Evolutionary conservation across 2,888 invertebrate species (phyloP).

Genomic region (Brachypalpus laphriformis): DNA sequence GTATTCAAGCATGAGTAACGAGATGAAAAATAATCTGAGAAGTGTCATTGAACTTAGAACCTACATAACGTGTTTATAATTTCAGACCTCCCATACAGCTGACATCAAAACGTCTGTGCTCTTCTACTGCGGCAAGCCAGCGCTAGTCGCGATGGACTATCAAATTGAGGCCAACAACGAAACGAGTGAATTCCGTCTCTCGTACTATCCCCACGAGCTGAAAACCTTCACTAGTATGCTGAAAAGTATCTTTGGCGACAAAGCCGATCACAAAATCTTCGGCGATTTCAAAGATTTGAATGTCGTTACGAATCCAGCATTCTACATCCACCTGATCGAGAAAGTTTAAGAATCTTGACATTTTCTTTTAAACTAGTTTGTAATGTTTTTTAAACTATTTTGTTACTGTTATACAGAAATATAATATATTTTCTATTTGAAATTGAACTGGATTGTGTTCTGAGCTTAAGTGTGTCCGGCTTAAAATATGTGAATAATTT

Average conservation of each 20-base stretch:
- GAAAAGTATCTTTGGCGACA: conserved; percentile 87
- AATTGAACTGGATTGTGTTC: neutral
- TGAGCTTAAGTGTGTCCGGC: neutral
- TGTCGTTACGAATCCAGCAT: conserved; percentile 87
- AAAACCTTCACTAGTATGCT: conserved; percentile 89
- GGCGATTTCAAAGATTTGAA: conserved; percentile 91
- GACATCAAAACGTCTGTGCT: conserved; percentile 94
- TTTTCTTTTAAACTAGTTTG: conserved; percentile 2
- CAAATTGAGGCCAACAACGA: conserved; percentile 86
- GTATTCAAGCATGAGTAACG: neutral
- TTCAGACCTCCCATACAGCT: conserved; percentile 90
- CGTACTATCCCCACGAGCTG: conserved; percentile 93
- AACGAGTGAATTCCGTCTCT: conserved; percentile 91
- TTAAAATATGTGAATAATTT: conserved; percentile 19
- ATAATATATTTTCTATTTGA: neutral
- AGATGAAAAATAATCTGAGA: neutral
- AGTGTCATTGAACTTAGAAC: neutral
- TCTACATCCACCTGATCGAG: conserved; percentile 93
- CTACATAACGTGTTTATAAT: conserved; percentile 41
- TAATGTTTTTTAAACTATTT: conserved; percentile 8
- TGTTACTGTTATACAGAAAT: conserved; percentile 1
- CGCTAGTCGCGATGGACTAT: conserved; percentile 92
- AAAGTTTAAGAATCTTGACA: conserved; percentile 82
- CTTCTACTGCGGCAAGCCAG: conserved; percentile 89
- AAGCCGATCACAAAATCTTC: conserved; percentile 88